Conservation (phyloP, 2,888 invertebrate genomes). For the Ophraella communa region DNA sequence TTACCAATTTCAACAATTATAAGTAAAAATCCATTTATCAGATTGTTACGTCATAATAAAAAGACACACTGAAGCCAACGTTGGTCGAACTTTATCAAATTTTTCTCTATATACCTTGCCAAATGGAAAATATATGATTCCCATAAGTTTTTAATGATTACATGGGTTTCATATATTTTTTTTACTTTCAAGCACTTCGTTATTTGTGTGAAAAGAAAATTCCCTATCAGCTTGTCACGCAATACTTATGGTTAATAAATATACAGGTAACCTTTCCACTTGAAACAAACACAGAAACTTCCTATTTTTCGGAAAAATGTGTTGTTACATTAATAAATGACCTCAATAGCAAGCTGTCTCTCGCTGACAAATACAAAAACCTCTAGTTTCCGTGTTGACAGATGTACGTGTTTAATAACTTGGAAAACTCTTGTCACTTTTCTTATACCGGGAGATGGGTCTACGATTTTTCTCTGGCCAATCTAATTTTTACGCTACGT, state of each 20-base stretch:
- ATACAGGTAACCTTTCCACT: not conserved
- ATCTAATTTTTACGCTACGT: conserved; percentile 51
- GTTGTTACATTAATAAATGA: conserved; percentile 27
- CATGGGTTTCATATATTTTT: no score
- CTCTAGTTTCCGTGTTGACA: conserved; percentile 57
- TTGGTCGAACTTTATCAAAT: no score
- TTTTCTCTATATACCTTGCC: no score
- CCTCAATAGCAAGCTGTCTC: conserved; percentile 44
- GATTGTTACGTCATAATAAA: no score
- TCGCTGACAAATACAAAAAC: conserved; percentile 57
- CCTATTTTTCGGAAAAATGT: not conserved
- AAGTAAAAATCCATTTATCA: no score
- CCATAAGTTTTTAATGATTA: no score
- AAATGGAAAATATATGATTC: no score
- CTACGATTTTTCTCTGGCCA: conserved; percentile 47
- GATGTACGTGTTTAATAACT: conserved; percentile 60
- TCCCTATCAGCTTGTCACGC: not conserved
- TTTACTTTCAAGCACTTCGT: no score
- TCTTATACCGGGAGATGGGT: conserved; percentile 41
- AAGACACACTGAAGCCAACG: no score
- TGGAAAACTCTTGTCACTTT: conserved; percentile 58
- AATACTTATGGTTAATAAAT: not conserved
- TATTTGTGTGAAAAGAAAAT: not conserved
- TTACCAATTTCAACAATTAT: no score
- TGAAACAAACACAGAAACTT: not conserved